Conservation (phyloP, 1,140 invertebrate genomes). For the Aplysia californica region DNA sequence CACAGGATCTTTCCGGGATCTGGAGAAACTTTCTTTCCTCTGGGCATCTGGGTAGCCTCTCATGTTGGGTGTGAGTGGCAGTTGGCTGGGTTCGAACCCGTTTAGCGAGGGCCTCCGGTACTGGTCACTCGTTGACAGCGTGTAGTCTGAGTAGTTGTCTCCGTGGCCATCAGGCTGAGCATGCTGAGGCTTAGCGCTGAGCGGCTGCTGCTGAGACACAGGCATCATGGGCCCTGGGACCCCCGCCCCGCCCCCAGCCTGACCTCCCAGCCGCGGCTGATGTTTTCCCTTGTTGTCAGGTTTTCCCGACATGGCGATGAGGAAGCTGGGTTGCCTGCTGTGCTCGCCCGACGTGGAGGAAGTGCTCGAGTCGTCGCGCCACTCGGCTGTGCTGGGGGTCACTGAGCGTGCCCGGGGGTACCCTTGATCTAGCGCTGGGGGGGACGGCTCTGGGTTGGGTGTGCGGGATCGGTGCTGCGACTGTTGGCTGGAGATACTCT, state of each 20-base stretch:
- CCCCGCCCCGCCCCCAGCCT: neutral
- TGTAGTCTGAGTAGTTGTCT: constrained; percentile 49
- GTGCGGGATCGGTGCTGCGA: constrained; percentile 77
- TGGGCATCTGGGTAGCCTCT: constrained; percentile 35
- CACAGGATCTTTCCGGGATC: constrained; percentile 52
- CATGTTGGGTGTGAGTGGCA: constrained; percentile 47
- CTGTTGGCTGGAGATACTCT: constrained; percentile 38
- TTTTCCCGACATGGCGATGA: constrained; percentile 56
- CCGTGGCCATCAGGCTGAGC: neutral
- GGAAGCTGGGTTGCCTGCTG: constrained; percentile 58
- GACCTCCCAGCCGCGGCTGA: constrained; percentile 20
- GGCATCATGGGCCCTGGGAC: constrained; percentile 14
- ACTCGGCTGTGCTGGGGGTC: constrained; percentile 77
- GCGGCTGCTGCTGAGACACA: neutral
- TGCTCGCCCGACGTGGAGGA: constrained; percentile 46
- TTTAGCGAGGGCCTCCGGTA: constrained; percentile 49
- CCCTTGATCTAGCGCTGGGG: constrained; percentile 69
- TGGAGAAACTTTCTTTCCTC: constrained; percentile 56
- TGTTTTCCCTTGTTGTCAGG: constrained; percentile 23
- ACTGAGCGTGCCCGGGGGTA: constrained; percentile 75
- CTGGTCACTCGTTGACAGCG: constrained; percentile 55
- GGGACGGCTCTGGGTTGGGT: constrained; percentile 78
- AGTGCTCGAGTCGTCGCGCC: neutral
- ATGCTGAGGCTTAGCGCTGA: neutral
- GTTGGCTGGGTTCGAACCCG: constrained; percentile 37